Base-by-base conservation (phyloP, 2,888 invertebrate species). In the Ophion costatus region DNA sequence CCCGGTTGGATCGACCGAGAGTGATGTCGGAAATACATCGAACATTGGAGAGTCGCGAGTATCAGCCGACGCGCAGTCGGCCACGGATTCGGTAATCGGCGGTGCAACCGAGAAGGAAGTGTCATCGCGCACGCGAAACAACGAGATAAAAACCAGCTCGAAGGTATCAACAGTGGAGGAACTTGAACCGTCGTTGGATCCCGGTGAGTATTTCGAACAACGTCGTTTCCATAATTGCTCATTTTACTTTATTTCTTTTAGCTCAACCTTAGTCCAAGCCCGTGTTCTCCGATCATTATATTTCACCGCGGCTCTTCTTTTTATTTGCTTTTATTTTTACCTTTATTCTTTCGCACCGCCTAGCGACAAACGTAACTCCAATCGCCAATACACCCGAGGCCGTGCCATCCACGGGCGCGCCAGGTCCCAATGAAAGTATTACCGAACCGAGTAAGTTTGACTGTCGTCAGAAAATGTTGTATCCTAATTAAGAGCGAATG, bases 141-240 rank as follows among this genome's bases (percentile, higher is more conserved):
- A 85, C 11, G 79, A 89, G 67, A 80, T 88, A 24, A 92, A 91
- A 83, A 20, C 87, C 1, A 88, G 87, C 6, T 70, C 76, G 29
- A 92, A 92, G 83, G 73, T 89, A 66, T 87, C 89, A 1, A 84
- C 87, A 3, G 84, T 89, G 11, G 93, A 93, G 17, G 92, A 92
- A 67, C 87, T 93, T 45, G 92, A 91, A 61, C 88, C 92, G 38
- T 88, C 91, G 38, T 78, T 93, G 61, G 92, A 92, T 89, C 86
- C 93, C 63, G 90, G 93, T 93, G 88, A 89, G 89, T 88, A 51
- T 6, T 69, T 69, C 0, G 61, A 14, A 63, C 83, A 85, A 66
- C 24, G 42, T 51, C 24, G 42, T 59, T 57, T 24, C 73, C 70
- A 38, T 17, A 3, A 51, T 17, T 14, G 14, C 51, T 45, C n/a